Percentiles rank a stretch among this genome's conserved stretches.
Conservation (phyloP, 2,888 invertebrate species). For the Criorhina ranunculi region DNA sequence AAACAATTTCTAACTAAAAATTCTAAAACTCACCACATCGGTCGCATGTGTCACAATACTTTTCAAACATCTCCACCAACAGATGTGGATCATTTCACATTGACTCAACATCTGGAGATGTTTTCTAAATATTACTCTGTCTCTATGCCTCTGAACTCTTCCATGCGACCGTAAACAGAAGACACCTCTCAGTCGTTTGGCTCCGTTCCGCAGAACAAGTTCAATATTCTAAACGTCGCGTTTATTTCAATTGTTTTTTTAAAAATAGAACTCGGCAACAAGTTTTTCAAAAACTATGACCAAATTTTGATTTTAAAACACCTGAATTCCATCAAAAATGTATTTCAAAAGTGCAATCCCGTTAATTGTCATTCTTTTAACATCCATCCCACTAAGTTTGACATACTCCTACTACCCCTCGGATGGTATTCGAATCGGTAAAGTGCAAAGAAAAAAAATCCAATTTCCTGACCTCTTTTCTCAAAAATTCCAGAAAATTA, state of each 20-base stretch:
- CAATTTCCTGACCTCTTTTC: conserved; percentile 4
- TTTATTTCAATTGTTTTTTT: conserved; percentile 36
- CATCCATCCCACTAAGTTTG: conserved; percentile 5
- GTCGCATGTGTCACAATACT: conserved; percentile 1
- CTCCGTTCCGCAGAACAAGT: conserved; percentile 50
- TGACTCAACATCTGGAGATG: conserved; percentile 28
- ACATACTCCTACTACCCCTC: conserved; percentile 54
- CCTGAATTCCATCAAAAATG: conserved; percentile 33
- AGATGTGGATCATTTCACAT: neutral
- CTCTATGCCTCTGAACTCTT: conserved; percentile 15
- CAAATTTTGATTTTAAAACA: neutral
- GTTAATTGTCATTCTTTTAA: conserved; percentile 7
- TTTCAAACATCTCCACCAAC: conserved; percentile 1
- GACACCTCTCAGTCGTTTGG: conserved; percentile 49
- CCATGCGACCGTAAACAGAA: conserved; percentile 46
- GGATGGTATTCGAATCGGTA: conserved; percentile 65
- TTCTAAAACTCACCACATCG: neutral
- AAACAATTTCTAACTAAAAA: neutral
- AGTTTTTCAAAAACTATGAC: conserved; percentile 20
- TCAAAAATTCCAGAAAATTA: conserved; percentile 23
- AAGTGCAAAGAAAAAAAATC: conserved; percentile 8
- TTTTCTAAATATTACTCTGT: conserved; percentile 12
- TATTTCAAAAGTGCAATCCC: neutral
- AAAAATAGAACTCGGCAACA: conserved; percentile 48
- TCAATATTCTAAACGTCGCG: conserved; percentile 28